Evolutionary conservation across 2,113 vertebrate species (phyloP).

Genomic region (Triplophysa dalaica): DNA sequence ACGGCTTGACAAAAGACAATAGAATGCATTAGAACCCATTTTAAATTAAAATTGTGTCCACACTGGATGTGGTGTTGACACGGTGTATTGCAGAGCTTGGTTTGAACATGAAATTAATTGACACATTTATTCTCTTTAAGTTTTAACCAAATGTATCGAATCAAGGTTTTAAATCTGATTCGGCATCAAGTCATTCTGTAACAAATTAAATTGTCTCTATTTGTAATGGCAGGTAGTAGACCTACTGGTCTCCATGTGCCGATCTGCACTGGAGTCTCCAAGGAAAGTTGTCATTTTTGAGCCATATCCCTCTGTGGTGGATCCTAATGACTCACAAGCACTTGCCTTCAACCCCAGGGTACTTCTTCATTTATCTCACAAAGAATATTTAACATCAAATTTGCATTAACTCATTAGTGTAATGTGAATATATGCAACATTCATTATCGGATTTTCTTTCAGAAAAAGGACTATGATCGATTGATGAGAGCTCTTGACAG

Average conservation of each 20-base stretch:
- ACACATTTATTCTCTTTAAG: too few species aligned
- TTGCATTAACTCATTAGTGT: background rate
- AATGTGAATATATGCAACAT: background rate
- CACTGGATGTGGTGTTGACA: too few species aligned
- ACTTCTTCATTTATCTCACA: conserved; percentile 42
- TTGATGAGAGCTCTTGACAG: conserved; percentile 89
- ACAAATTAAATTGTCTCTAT: background rate
- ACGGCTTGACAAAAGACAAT: too few species aligned
- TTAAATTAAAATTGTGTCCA: too few species aligned
- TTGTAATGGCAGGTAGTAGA: conserved; percentile 81
- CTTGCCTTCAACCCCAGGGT: conserved; percentile 91
- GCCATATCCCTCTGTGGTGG: conserved; percentile 92
- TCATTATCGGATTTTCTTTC: conserved; percentile 44
- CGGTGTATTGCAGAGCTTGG: too few species aligned
- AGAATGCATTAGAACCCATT: too few species aligned
- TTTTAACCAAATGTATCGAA: too few species aligned
- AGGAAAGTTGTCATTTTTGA: conserved; percentile 92
- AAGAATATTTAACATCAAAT: background rate
- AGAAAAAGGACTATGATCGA: conserved; percentile 92
- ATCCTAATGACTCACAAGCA: conserved; percentile 86
- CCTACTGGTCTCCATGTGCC: conserved; percentile 88
- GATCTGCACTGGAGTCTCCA: conserved; percentile 87
- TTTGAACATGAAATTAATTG: too few species aligned
- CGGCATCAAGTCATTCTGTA: background rate
- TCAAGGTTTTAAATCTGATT: too few species aligned